A percentile compares a stretch with the other conserved stretches of the same genome.
Evolutionary conservation across 2,888 invertebrate species (phyloP).

Genomic region (Campoplex capitator): DNA sequence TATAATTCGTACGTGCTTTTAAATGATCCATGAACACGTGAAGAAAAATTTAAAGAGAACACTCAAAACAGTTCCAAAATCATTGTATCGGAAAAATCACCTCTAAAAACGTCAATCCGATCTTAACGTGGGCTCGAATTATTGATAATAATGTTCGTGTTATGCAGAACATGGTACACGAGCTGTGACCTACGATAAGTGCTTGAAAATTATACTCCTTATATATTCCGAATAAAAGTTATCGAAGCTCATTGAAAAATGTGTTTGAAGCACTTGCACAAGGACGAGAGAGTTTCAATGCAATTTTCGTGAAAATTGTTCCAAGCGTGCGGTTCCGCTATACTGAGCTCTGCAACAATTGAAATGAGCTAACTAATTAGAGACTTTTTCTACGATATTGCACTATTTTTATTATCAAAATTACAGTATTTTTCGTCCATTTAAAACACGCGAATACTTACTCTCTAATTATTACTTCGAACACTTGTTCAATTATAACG

Average conservation of each 20-base stretch:
- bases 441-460: neutral
- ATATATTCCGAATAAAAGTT: neutral
- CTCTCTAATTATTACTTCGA: neutral
- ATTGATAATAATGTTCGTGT: too few species aligned
- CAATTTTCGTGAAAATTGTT: neutral
- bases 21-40: too few species aligned
- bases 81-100: too few species aligned
- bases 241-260: constrained; percentile 8
- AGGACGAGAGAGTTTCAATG: neutral
- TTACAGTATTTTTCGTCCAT: neutral
- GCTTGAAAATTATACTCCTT: neutral
- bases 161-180: too few species aligned
- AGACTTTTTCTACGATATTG: neutral
- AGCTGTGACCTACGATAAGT: neutral
- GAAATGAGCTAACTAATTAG: neutral
- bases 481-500: neutral
- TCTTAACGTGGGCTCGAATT: too few species aligned
- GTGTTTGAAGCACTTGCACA: neutral
- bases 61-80: too few species aligned
- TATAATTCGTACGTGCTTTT: too few species aligned
- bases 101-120: too few species aligned
- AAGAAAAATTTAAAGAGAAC: too few species aligned
- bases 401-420: neutral
- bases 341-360: neutral
- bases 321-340: neutral